Evolutionary conservation across 2,797 vertebrate genomes (phyloP).

Genomic region (Helarctos malayanus): DNA sequence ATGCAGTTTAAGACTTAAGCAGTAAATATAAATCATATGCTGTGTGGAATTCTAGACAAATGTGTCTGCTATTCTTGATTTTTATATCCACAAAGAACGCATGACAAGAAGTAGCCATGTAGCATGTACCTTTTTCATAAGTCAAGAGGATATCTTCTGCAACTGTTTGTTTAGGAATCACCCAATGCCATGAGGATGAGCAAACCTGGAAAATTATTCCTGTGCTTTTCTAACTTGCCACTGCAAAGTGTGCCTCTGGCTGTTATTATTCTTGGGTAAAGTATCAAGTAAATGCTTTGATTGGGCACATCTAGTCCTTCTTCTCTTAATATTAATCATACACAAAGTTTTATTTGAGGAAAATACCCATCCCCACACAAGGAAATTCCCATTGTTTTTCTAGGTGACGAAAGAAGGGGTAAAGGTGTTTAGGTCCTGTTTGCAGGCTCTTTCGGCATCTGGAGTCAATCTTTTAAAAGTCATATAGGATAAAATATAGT

Average conservation of each 20-base stretch:
- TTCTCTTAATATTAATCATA: slow-evolving; percentile 19
- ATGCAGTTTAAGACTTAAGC: neutral
- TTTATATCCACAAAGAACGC: neutral
- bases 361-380: neutral
- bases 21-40: neutral
- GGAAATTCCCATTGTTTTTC: neutral
- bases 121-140: neutral
- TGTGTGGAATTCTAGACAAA: neutral
- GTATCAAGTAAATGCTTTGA: neutral
- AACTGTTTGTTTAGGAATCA: neutral
- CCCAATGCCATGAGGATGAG: neutral
- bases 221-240: neutral
- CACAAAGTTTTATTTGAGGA: neutral
- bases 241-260: neutral
- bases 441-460: neutral
- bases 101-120: neutral
- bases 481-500: neutral
- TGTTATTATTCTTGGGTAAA: neutral
- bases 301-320: neutral
- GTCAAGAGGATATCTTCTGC: neutral
- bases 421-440: neutral
- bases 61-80: neutral
- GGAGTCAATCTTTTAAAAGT: neutral
- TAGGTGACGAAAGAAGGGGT: neutral
- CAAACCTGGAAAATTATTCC: slow-evolving; percentile 33